These are phyloP conservation scores for Chanos chanos DNA, from an alignment of 2,797 vertebrate genomes.

Conservation along the genomic window DNA sequence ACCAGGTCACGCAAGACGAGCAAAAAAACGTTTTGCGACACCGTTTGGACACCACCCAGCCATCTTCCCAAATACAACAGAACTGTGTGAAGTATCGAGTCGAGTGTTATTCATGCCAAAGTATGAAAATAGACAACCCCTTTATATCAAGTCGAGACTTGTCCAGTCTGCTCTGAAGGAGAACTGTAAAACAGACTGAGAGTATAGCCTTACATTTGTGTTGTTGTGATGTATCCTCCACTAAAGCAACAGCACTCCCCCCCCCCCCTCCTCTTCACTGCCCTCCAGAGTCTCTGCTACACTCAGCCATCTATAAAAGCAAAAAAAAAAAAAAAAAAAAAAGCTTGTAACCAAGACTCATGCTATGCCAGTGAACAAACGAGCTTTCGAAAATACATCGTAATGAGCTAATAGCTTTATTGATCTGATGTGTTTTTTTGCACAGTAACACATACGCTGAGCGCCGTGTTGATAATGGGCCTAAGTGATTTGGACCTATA, in stretches of 20 bases:
- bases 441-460: background rate
- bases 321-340: no score
- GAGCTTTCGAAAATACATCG: background rate
- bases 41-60: background rate
- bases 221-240: constrained; percentile 5
- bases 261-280: background rate
- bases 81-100: background rate
- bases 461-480: no score
- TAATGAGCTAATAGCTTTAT: constrained; percentile 11
- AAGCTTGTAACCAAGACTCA: constrained; percentile 9
- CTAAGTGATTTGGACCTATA: no score
- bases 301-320: constrained; percentile 17
- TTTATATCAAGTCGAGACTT: background rate
- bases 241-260: constrained; percentile 23
- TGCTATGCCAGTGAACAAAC: background rate
- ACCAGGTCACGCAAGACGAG: background rate
- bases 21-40: background rate
- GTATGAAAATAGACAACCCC: background rate
- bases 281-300: constrained; percentile 15
- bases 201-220: constrained; percentile 8
- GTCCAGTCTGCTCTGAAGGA: background rate
- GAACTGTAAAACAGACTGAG: background rate
- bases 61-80: background rate
- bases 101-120: background rate
- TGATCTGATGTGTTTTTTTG: constrained; percentile 10